These are phyloP conservation scores for Trisateles emortualis DNA, from an alignment of 2,888 invertebrate species.

Conservation along the genomic window DNA sequence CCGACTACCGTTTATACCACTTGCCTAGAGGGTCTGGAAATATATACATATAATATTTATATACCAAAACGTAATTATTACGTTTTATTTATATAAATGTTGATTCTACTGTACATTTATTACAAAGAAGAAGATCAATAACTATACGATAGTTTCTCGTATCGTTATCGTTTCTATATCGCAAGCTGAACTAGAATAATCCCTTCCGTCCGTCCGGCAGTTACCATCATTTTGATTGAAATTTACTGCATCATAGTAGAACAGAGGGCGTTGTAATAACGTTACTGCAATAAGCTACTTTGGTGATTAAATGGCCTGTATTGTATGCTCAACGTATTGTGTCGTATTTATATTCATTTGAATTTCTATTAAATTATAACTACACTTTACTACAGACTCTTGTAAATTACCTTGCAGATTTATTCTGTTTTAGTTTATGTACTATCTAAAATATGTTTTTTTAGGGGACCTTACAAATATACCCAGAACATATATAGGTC, in stretches of 20 bases:
- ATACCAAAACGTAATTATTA: too few species aligned
- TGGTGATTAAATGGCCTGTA: conserved; percentile 75
- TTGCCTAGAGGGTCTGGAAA: too few species aligned
- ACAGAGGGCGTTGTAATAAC: conserved; percentile 68
- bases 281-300: conserved; percentile 80
- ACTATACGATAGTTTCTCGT: too few species aligned
- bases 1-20: too few species aligned
- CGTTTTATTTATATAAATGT: too few species aligned
- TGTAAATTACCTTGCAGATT: background rate
- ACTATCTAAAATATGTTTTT: too few species aligned
- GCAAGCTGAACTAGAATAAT: conserved; percentile 57
- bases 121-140: too few species aligned
- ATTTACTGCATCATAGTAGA: conserved; percentile 75
- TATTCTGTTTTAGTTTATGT: background rate
- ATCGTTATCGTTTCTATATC: conserved; percentile 28
- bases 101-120: too few species aligned
- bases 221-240: conserved; percentile 82
- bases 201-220: conserved; percentile 67
- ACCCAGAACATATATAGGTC: too few species aligned
- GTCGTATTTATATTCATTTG: conserved; percentile 6
- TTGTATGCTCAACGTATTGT: conserved; percentile 47
- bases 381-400: background rate
- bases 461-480: too few species aligned
- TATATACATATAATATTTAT: too few species aligned
- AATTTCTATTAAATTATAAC: background rate